Evolutionary conservation across 2,797 vertebrate genomes (phyloP), one percentile per base, ranked within the genome.

Genomic region (Crax fasciolata): DNA sequence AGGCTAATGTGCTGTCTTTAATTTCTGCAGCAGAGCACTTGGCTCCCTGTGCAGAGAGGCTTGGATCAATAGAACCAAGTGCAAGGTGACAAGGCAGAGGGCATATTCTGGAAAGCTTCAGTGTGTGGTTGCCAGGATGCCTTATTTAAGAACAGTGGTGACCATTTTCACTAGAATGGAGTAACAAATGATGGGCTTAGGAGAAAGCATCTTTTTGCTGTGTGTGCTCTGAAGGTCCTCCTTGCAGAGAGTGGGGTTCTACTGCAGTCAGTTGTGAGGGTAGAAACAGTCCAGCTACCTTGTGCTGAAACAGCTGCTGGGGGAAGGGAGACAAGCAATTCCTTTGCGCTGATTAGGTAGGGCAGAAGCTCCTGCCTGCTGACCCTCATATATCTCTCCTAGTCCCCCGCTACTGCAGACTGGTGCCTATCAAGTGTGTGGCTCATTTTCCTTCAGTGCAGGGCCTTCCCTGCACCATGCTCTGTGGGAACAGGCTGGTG

Each of bases 381-480:
- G 68, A 35, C 41, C 38, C 1, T 5, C 13, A 18, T 23, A 1
- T 43, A 25, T 32, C 9, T 54, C 16, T 54, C 27, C 8, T 24
- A 11, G 46, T 76, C 43, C 16, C 6, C 0, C 61, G 62, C 35
- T 79, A 10, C 11, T 32, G 57, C 65, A 62, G 39, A 58, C 58
- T 24, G 4, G 59, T 41, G 24, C 27, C 14, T 41, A 11, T 10
- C 2, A 5, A 43, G 21, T 35, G 23, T 0, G 0, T 44, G 32
- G 16, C 44, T 61, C 6, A 0, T 55, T 35, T 77, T 84, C 12
- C 41, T 80, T 55, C 43, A 67, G 25, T 54, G 12, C 61, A 55
- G 39, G 24, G 48, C 63, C 25, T 41, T 39, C 9, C 52, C 41
- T 59, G 20, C 7, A 1, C 3, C 11, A 30, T 39, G 10, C 2